Conservation (phyloP, 1,140 invertebrate species). For the Ladona fulva region DNA sequence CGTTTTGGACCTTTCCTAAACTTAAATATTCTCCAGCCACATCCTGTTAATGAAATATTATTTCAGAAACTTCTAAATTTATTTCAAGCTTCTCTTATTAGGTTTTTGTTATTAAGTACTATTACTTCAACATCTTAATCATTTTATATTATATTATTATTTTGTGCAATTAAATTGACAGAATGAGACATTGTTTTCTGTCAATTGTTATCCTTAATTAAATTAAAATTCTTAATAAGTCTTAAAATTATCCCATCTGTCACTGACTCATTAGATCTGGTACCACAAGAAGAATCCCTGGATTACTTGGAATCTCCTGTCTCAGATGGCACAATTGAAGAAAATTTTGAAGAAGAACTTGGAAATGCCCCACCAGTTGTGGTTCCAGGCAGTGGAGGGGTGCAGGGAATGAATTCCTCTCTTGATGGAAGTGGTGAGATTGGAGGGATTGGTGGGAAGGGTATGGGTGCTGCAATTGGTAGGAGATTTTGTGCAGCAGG, state of each 20-base stretch:
- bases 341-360: conserved; percentile 89
- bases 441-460: conserved; percentile 27
- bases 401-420: conserved; percentile 23
- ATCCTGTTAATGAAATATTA: too few relatives aligned
- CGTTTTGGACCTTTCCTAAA: too few relatives aligned
- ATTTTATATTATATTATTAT: too few relatives aligned
- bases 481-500: conserved; percentile 37
- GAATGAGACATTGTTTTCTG: not conserved
- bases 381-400: conserved; percentile 25
- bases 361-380: conserved; percentile 46
- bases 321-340: conserved; percentile 80
- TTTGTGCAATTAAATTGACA: too few relatives aligned
- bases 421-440: conserved; percentile 14
- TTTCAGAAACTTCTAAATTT: too few relatives aligned
- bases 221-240: not conserved
- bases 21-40: too few relatives aligned
- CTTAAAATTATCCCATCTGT: not conserved
- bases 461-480: conserved; percentile 34
- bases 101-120: too few relatives aligned
- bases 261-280: conserved; percentile 34
- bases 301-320: conserved; percentile 66
- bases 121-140: too few relatives aligned
- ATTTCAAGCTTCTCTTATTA: too few relatives aligned
- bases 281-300: conserved; percentile 42
- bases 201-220: not conserved